Percentiles rank a stretch among this genome's conserved stretches.
These are phyloP conservation scores for Trachelipus rathkii DNA, from an alignment of 1,140 invertebrate genomes.

Conservation along the genomic window DNA sequence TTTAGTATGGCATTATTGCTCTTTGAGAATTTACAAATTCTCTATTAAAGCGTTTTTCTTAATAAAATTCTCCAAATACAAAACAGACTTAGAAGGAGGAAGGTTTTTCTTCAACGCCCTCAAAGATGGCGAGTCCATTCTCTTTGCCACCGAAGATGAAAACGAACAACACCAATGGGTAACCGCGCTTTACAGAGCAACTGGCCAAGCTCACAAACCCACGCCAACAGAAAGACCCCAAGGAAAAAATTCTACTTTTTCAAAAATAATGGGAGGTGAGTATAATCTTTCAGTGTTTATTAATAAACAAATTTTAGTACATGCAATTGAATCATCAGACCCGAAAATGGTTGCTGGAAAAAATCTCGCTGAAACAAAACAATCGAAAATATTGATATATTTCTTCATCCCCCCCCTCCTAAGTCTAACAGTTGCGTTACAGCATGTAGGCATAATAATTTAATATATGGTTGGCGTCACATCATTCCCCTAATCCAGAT, in stretches of 20 bases:
- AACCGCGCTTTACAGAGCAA: conserved; percentile 96
- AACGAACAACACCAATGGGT: conserved; percentile 98
- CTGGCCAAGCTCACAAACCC: conserved; percentile 97
- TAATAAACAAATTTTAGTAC: background rate
- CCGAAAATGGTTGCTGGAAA: no score
- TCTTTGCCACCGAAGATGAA: conserved; percentile 96
- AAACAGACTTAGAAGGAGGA: conserved; percentile 79
- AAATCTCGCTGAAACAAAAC: no score
- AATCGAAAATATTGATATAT: no score
- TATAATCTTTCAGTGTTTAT: background rate
- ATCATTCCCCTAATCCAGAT: no score
- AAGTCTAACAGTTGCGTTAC: no score
- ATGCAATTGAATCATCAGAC: background rate
- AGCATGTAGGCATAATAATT: no score
- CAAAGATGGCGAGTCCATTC: conserved; percentile 93
- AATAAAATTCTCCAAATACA: no score
- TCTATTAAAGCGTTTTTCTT: background rate
- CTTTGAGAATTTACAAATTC: no score
- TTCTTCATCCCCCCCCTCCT: no score
- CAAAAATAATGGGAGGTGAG: conserved; percentile 79
- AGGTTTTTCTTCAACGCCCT: conserved; percentile 97
- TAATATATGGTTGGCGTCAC: no score
- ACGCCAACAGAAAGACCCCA: conserved; percentile 82
- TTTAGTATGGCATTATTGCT: no score
- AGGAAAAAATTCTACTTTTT: conserved; percentile 73